Conservation (phyloP, 2,797 vertebrate genomes). For the Xenops minutus region DNA sequence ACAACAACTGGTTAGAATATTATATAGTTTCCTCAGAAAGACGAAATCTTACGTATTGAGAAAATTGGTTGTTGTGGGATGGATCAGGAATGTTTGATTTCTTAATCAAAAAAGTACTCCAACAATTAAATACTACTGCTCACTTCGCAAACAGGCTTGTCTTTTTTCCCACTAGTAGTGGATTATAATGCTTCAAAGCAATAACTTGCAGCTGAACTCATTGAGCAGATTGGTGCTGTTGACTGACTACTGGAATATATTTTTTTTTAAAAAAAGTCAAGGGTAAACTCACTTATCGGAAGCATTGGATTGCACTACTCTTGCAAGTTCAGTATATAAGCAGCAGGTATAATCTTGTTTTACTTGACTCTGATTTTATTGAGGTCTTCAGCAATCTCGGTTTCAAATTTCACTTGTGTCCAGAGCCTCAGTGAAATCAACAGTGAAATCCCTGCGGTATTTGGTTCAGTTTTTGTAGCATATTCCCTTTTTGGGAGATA, state of each 20-base stretch:
- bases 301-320: neutral
- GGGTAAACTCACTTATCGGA: neutral
- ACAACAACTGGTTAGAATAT: neutral
- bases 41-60: neutral
- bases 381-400: neutral
- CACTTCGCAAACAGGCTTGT: neutral
- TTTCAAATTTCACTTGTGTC: neutral
- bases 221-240: neutral
- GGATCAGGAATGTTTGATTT: neutral
- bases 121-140: neutral
- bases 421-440: neutral
- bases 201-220: neutral
- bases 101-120: neutral
- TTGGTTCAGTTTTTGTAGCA: neutral
- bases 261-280: neutral
- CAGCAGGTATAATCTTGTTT: neutral
- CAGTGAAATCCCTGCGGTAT: neutral
- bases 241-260: neutral
- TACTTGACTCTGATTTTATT: neutral
- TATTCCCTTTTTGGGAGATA: neutral
- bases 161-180: neutral
- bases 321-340: neutral
- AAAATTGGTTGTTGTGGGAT: neutral
- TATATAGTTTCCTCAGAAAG: neutral
- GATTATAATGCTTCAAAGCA: neutral